These are phyloP conservation scores for human DNA, from an alignment of 2,113 vertebrate species.

Conservation along the genomic window DNA sequence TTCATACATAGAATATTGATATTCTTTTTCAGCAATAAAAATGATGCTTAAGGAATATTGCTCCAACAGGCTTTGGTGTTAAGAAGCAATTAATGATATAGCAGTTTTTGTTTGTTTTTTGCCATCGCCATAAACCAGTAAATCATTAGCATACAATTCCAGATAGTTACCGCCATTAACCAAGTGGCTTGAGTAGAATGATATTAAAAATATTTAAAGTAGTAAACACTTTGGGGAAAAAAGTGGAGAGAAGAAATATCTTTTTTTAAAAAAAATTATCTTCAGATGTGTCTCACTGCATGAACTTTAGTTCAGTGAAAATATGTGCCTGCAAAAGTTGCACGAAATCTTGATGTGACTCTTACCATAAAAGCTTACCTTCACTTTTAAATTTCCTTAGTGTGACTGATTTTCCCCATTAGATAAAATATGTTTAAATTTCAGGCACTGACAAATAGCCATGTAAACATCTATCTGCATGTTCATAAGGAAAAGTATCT, in stretches of 20 bases:
- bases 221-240: neutral
- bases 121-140: neutral
- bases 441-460: neutral
- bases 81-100: neutral
- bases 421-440: conserved; percentile 6
- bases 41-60: neutral
- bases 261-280: neutral
- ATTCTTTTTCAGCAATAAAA: neutral
- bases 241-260: neutral
- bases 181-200: neutral
- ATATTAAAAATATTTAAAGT: neutral
- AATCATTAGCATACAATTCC: neutral
- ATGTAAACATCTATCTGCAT: neutral
- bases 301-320: neutral
- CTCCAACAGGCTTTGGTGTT: neutral
- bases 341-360: neutral
- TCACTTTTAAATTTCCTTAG: neutral
- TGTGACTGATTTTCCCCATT: neutral
- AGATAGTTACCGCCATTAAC: neutral
- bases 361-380: neutral
- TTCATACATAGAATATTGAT: neutral
- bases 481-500: neutral
- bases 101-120: neutral
- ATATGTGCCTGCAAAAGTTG: neutral
- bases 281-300: neutral